phyloP scores from a whole-genome alignment of 2,113 vertebrate species.

The Rhinopithecus roxellana region DNA sequence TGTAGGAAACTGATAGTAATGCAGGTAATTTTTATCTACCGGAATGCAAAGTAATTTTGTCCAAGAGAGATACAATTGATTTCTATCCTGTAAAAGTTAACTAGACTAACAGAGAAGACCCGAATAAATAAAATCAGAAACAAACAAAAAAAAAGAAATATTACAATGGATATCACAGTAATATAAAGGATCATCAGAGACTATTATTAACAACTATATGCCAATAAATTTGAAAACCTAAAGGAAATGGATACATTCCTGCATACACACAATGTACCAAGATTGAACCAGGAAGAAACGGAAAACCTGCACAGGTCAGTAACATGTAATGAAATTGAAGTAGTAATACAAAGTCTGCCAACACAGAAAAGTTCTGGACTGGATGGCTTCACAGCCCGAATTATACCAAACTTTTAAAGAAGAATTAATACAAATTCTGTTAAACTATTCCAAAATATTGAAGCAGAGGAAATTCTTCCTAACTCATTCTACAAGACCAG shows the following conservation, averaged over 20 bases:
- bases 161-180: not conserved
- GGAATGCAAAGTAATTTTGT: not conserved
- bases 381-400: not conserved
- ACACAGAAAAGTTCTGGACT: not conserved
- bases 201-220: not conserved
- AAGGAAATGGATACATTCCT: not conserved
- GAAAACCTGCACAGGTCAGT: not conserved
- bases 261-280: not conserved
- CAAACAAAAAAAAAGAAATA: not conserved
- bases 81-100: not conserved
- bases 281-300: not conserved
- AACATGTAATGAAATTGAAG: not conserved
- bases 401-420: not conserved
- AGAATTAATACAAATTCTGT: not conserved
- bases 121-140: not conserved
- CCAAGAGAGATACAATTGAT: not conserved
- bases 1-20: not conserved
- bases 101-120: not conserved
- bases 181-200: not conserved
- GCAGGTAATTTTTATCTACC: not conserved
- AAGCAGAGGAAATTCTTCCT: not conserved
- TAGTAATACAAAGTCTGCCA: not conserved
- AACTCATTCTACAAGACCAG: not conserved
- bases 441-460: not conserved
- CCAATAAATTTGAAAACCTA: not conserved